Conservation (phyloP, 2,797 vertebrate genomes). For the Diceros bicornis region DNA sequence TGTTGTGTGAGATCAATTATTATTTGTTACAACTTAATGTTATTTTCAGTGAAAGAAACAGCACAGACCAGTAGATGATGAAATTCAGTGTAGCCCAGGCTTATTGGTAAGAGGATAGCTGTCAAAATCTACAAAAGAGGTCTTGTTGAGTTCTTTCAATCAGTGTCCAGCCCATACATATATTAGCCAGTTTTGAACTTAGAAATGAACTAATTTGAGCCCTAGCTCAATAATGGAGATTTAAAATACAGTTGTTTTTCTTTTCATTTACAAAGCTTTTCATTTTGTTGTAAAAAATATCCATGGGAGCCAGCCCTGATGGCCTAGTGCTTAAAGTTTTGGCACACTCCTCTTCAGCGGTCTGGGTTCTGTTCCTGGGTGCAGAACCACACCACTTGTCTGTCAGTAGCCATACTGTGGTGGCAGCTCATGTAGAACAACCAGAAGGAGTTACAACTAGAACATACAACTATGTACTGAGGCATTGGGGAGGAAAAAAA, state of each 20-base stretch:
- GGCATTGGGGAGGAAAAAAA: no score
- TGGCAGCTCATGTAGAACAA: no score
- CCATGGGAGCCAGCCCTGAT: neutral
- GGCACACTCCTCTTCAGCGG: no score
- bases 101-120: neutral
- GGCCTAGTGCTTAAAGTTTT: no score
- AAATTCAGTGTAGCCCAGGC: neutral
- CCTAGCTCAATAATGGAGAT: neutral
- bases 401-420: no score
- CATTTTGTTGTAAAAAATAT: neutral
- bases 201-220: neutral
- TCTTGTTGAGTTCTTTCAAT: neutral
- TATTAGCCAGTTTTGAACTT: neutral
- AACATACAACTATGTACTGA: no score
- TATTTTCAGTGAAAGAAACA: neutral
- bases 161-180: neutral
- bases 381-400: no score
- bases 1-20: neutral
- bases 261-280: neutral
- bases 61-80: neutral
- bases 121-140: neutral
- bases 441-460: no score
- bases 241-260: conserved; percentile 24
- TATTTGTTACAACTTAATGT: neutral
- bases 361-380: no score